Percentiles rank a stretch among this genome's conserved stretches.
phyloP scores from a whole-genome alignment of 2,113 vertebrate species.

The Recurvirostra avosetta region DNA sequence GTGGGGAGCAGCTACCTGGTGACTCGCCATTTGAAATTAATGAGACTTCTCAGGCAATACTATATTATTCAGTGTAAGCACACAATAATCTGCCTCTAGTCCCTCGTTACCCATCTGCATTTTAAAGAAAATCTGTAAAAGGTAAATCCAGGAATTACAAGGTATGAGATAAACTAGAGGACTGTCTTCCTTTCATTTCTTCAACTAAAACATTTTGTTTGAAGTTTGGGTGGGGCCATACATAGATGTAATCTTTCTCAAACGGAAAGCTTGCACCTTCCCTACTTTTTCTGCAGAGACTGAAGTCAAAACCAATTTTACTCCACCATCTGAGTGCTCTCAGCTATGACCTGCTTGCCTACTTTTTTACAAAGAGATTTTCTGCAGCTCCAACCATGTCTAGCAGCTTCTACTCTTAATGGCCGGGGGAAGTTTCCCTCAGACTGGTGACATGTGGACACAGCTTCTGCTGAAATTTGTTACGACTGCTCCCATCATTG shows the following conservation, averaged over 20 bases:
- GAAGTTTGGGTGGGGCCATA: not conserved
- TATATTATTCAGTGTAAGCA: not conserved
- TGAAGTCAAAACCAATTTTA: not conserved
- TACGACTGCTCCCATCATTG: not conserved
- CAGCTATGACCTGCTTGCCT: not conserved
- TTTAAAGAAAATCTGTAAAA: not conserved
- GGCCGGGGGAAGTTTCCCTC: not conserved
- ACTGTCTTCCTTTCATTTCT: not conserved
- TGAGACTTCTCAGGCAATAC: not conserved
- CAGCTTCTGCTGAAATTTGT: not conserved
- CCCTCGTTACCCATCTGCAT: not conserved
- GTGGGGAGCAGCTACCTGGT: not conserved
- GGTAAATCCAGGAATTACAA: not conserved
- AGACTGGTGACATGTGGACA: rapidly evolving
- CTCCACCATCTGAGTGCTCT: not conserved
- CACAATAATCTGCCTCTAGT: not conserved
- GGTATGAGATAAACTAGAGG: not conserved
- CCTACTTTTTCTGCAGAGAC: not conserved
- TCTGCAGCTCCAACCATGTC: not conserved
- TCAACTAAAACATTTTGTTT: not conserved
- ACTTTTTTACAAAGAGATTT: not conserved
- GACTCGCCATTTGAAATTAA: not conserved
- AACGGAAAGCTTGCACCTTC: not conserved
- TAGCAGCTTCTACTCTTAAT: not conserved
- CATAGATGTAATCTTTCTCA: not conserved